Evolutionary conservation across 2,797 vertebrate genomes (phyloP), one percentile per base, ranked within the genome.

Genomic region (Natrix natrix): DNA sequence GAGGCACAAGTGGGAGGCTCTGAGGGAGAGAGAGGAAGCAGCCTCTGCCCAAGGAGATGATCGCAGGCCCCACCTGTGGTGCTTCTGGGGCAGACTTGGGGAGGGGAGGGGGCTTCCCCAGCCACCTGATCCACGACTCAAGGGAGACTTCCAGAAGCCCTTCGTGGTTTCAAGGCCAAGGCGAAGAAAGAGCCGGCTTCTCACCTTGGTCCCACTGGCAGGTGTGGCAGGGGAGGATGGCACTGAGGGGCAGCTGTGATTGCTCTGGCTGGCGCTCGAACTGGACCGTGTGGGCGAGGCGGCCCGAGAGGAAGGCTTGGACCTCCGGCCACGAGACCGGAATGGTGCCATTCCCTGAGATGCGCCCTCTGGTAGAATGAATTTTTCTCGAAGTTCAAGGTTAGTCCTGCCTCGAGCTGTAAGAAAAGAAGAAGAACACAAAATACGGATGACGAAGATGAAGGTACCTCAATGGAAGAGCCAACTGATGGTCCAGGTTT

Each of bases 361-460:
- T 6, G 98, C 98, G 55, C 99, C 99, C 90, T 99, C 99, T 0
- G 99, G 99, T 20, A 99, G 97, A 97, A 99, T 99, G 97, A 99
- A 99, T 96, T 99, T 99, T 97, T 99, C 99, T 88, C 99, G 97
- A 86, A 99, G 98, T 96, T 99, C 99, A 87, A 99, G 98, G 98
- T 99, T 99, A 95, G 99, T 99, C 92, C 99, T 98, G 83, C 99
- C 99, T 24, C 99, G 98, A 78, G 99, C 99, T 99, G 97, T 37
- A 93, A 95, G 16, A 83, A 90, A 28, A n/a, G 56, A 74, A 54
- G 92, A 1, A 37, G 14, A 1, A 16, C 32, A 22, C 86, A 16
- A 59, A n/a, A 74, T 0, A 2, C 0, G 4, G 1, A 16, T 26
- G 43, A 17, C 24, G 4, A 83, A 61, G 26, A 55, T 2, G 43